Percentiles rank a stretch among this genome's conserved stretches.
phyloP scores from a whole-genome alignment of 2,888 invertebrate species.

The Epistrophella euchroma region DNA sequence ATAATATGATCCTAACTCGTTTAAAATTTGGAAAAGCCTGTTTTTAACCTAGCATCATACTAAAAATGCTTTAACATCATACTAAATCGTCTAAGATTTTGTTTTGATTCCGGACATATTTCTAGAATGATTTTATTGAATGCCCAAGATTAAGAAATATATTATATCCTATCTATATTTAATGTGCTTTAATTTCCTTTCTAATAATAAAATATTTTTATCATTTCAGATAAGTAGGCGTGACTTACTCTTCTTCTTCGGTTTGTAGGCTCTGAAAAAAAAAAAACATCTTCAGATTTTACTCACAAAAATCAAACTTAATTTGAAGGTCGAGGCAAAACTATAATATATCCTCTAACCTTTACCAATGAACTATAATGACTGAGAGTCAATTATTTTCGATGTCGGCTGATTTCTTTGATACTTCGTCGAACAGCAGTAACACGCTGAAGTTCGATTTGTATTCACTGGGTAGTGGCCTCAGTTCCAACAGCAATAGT shows the following conservation, averaged over 20 bases:
- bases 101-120: too few species aligned
- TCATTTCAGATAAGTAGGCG: conserved; percentile 51
- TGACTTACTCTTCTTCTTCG: not conserved
- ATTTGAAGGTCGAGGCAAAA: conserved; percentile 38
- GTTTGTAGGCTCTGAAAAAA: not conserved
- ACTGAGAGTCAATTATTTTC: conserved; percentile 83
- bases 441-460: conserved; percentile 82
- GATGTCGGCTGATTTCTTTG: conserved; percentile 83
- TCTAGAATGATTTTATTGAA: too few species aligned
- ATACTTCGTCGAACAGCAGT: conserved; percentile 83
- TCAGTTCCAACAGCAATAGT: conserved; percentile 75
- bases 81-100: too few species aligned
- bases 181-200: not conserved
- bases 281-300: not conserved
- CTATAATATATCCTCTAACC: conserved; percentile 30
- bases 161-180: too few species aligned
- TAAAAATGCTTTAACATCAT: too few species aligned
- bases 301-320: not conserved
- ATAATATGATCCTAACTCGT: too few species aligned
- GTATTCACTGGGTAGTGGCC: conserved; percentile 78
- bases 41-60: too few species aligned
- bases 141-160: too few species aligned
- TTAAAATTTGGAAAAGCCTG: too few species aligned
- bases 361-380: conserved; percentile 78
- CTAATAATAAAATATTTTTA: not conserved